A percentile compares a stretch with the other conserved stretches of the same genome.
These are phyloP conservation scores for Heliopora coerulea DNA, from an alignment of 92 coral and sea anemone genomes.

Conservation along the genomic window DNA sequence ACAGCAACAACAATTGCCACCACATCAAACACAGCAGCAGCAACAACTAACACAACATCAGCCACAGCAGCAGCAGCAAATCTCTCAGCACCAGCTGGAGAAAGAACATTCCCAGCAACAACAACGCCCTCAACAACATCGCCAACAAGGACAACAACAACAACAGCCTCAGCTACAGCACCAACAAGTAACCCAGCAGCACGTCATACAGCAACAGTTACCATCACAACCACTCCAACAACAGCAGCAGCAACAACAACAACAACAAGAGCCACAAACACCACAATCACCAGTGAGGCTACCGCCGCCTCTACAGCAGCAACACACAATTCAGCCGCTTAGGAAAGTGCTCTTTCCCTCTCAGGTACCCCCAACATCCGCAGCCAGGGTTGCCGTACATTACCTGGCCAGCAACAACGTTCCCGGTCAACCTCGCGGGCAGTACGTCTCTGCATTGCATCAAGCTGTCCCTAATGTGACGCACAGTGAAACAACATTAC, in stretches of 20 bases:
- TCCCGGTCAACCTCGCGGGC: slow-evolving; percentile 14
- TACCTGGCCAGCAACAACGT: slow-evolving; percentile 28
- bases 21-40: neutral
- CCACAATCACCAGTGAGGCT: neutral
- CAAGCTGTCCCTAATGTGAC: slow-evolving; percentile 29
- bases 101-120: neutral
- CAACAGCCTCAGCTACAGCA: slow-evolving; percentile 4
- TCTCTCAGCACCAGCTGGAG: neutral
- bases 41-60: neutral
- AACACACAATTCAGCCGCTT: neutral
- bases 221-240: neutral
- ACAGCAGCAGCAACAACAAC: neutral
- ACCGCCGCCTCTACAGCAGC: slow-evolving; percentile 11
- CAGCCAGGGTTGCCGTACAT: slow-evolving; percentile 30
- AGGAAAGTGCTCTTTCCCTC: slow-evolving; percentile 8
- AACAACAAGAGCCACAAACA: neutral
- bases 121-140: neutral
- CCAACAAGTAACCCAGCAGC: neutral
- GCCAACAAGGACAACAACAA: slow-evolving; percentile 1
- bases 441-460: slow-evolving; percentile 19
- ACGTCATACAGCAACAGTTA: neutral
- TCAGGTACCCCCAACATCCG: slow-evolving; percentile 17
- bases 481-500: slow-evolving; percentile 39
- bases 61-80: neutral
- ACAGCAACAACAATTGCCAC: neutral